These are phyloP conservation scores for Numenius phaeopus DNA, from an alignment of 2,797 vertebrate genomes.

Conservation along the genomic window DNA sequence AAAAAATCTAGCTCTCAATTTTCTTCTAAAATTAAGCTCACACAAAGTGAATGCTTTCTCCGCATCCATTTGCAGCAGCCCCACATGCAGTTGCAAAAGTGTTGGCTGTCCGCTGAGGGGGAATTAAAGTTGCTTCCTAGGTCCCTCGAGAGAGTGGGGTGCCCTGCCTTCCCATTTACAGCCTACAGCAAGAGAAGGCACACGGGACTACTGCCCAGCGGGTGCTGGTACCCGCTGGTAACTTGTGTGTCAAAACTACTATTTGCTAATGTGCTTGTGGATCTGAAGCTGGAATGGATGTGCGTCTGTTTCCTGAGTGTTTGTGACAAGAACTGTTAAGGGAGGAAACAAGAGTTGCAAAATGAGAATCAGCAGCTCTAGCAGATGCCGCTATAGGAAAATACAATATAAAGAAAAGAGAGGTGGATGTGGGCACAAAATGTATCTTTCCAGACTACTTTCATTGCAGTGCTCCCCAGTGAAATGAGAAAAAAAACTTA, in stretches of 20 bases:
- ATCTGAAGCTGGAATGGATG: background rate
- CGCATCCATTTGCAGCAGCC: background rate
- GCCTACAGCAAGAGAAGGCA: no score
- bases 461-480: background rate
- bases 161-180: accelerated
- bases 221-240: background rate
- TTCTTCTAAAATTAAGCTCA: background rate
- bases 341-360: background rate
- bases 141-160: background rate
- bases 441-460: background rate
- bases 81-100: background rate
- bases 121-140: background rate
- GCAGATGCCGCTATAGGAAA: background rate
- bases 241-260: background rate
- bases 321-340: background rate
- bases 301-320: background rate
- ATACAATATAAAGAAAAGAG: background rate
- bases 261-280: background rate
- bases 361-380: background rate
- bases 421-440: background rate
- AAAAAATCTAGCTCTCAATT: background rate
- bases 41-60: background rate
- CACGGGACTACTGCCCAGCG: background rate
- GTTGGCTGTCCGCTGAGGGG: background rate
- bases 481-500: background rate